Evolutionary conservation across 2,797 vertebrate species (phyloP), one percentile per base, ranked within the genome.

Genomic region (Halcyon chelicuti): DNA sequence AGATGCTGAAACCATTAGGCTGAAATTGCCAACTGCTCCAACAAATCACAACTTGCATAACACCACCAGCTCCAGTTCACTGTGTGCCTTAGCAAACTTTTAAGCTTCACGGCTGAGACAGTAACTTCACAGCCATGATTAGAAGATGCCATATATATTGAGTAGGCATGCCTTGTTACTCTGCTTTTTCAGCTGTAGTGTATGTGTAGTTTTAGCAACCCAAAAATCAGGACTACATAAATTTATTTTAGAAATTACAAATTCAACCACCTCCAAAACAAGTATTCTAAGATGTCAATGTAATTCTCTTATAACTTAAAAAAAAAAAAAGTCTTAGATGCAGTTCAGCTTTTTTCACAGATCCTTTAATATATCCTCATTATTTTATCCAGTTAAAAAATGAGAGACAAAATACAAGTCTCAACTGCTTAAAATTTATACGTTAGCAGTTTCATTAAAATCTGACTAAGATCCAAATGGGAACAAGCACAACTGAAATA

Each of bases 11-110:
- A 75, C 44, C 66, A 85, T 86, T 88, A 88, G 66, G 37, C 31
- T 79, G 63, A 81, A 94, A 92, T 39, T 76, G 33, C 55, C 82
- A 88, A 15, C 49, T 90, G 46, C 66, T 84, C 79, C 2, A 3
- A 37, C 51, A 85, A 85, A 63, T 76, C 88, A 70, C 76, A 82
- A 47, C 81, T 25, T 85, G 37, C 25, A 5, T 47, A 80, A 75
- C 39, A 54, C 25, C 75, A 90, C 62, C 86, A 94, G 76, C 42
- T 77, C 28, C 88, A 46, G 22, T 23, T 88, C 85, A 60, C 42
- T 90, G 76, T 26, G 66, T 93, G 74, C 73, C 82, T 90, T 73
- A 68, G 76, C 58, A 94, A 91, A 82, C 31, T 75, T 62, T 7
- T 8, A 74, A 93, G 63, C 55, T 91, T 86, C 47, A 68, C 76